Evolutionary conservation across 2,113 vertebrate species (phyloP), one percentile per base, ranked within the genome.

Genomic region (Columbina picui): DNA sequence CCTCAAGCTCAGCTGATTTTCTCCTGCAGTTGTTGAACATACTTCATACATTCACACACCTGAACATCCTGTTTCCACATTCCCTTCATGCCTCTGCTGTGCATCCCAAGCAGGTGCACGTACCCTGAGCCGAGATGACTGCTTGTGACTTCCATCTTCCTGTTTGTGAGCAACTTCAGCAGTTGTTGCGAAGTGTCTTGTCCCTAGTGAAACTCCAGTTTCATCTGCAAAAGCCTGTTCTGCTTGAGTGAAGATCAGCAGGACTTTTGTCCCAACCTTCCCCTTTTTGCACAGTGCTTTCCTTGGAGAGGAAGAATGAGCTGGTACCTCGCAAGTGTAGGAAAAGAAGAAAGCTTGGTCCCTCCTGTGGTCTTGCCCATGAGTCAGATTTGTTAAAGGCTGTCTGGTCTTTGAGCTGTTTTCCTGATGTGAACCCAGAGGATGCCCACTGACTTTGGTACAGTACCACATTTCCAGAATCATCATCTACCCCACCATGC

Each of bases 391-490:
- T 56, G 14, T 79, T 87, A 70, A 79, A 71, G 49, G n/a, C 32
- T 94, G 49, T 34, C 43, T 93, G 47, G 38, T 87, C 84, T 93
- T 94, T 29, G 55, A 94, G 64, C 43, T 82, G 34, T 68, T 84
- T 85, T 70, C 61, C 43, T 67, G 12, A 38, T 32, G 21, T 70
- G 68, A 92, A 64, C 49, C 22, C 69, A 73, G n/a, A 81, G 61
- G 56, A 75, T 5, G 74, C 81, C 43, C 34, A 39, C 0, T 89
- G 77, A 32, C 47, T 69, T 60, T 13, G 56, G 38, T 63, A 59
- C 25, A 81, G 39, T 70, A 39, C 41, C 38, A 14, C 12, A 4
- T 88, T 80, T 77, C 60, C 67, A 60, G 61, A 87, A 57, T 49
- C 55, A 14, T 59, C 14, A 27, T 23, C 60, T 76, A 5, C 12